Conservation (phyloP, 2,888 invertebrate genomes). For the Drosophila cognata region DNA sequence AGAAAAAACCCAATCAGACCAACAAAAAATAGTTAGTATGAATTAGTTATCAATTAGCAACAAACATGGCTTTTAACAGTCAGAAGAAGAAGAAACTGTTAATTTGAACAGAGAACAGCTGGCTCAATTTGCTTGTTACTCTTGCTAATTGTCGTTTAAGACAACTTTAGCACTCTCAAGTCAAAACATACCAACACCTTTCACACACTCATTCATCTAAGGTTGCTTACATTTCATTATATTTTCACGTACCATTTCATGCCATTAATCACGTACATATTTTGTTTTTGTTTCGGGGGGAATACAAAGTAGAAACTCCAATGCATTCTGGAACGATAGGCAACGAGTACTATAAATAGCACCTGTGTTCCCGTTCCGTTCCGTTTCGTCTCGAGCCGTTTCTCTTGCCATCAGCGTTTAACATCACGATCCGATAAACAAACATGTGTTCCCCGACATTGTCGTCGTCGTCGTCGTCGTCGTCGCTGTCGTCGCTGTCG, state of each 20-base stretch:
- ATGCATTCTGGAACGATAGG: not conserved
- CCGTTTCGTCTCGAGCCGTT: not conserved
- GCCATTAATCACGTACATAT: slow-evolving; percentile 4
- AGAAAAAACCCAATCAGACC: not conserved
- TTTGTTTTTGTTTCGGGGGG: not conserved
- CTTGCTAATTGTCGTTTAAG: too few species aligned
- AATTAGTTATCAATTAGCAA: not conserved
- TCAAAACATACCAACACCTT: not conserved
- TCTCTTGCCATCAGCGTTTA: slow-evolving; percentile 4
- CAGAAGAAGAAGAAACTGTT: not conserved
- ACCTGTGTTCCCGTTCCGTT: slow-evolving; percentile 1
- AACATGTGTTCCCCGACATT: slow-evolving; percentile 13
- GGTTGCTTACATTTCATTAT: not conserved
- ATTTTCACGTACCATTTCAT: slow-evolving; percentile 10
- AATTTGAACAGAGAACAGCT: not conserved
- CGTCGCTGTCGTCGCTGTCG: not conserved
- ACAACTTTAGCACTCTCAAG: not conserved
- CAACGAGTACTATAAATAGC: slow-evolving; percentile 1
- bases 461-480: slow-evolving; percentile 13
- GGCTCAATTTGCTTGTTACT: not conserved
- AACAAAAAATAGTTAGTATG: not conserved
- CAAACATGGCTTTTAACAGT: not conserved
- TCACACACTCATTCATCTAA: not conserved
- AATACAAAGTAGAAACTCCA: not conserved
- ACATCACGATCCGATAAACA: slow-evolving; percentile 19